phyloP scores from a whole-genome alignment of 2,113 vertebrate genomes.

The Calypte anna region DNA sequence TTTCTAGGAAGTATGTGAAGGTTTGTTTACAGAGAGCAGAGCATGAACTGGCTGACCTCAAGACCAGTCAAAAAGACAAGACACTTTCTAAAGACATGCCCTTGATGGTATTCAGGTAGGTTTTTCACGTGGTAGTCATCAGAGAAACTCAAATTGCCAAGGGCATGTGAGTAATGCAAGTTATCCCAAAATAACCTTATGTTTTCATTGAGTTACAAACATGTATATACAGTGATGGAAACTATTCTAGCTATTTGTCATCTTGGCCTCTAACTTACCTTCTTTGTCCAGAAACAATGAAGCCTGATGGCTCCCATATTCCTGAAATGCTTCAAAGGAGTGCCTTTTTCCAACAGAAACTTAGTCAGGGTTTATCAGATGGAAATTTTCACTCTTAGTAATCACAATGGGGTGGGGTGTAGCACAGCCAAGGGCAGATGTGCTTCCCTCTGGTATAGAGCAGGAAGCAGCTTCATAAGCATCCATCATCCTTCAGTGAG shows the following conservation, averaged over 20 bases:
- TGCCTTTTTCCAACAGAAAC: background rate
- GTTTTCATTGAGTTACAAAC: background rate
- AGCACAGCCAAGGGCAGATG: background rate
- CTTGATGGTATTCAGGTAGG: background rate
- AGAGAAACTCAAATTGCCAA: background rate
- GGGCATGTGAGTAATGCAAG: background rate
- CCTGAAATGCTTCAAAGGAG: background rate
- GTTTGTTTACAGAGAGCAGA: background rate
- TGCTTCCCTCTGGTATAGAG: background rate
- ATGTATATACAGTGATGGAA: background rate
- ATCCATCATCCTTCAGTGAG: background rate
- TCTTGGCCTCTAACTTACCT: background rate
- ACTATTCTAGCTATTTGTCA: background rate
- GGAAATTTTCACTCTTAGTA: background rate
- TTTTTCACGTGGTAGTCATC: background rate
- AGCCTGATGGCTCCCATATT: background rate
- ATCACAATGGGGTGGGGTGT: accelerated
- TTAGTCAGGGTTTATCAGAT: background rate
- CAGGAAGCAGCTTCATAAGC: background rate
- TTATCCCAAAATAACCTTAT: background rate
- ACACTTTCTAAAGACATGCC: background rate
- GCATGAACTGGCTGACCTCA: background rate
- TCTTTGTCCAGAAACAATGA: background rate
- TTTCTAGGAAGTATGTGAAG: background rate
- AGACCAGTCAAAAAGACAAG: background rate